Evolutionary conservation across 2,113 vertebrate genomes (phyloP), one percentile per base, ranked within the genome.

Genomic region (Oxyruncus cristatus): DNA sequence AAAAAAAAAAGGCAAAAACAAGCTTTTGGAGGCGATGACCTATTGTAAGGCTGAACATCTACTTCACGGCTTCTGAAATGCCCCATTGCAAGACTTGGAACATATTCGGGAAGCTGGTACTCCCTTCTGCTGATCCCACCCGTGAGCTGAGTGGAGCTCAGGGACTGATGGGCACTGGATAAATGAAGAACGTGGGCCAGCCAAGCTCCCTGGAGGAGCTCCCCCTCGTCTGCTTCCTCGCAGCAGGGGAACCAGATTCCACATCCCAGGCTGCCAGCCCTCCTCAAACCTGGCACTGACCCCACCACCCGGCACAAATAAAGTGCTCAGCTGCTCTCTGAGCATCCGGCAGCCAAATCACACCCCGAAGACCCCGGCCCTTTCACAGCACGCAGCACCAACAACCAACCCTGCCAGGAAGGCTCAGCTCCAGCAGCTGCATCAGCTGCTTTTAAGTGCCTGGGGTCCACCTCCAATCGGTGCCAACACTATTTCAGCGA

Each of bases 251-350:
- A 24, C 59, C 1, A 0, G 44, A 24, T 1, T 9, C 24, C 85
- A 42, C 7, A 2, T 10, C 46, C 63, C 10, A 6, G 32, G 27
- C 24, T 70, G 63, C 33, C 62, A 88, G 21, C 10, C 8, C 8
- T 12, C 23, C 62, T 3, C 30, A 16, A 21, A 39, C 8, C 68
- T 20, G 49, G 22, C 37, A 49, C 46, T 3, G 4, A 17, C 20
- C 55, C 47, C n/a, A 4, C 1, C 32, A 47, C 49, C 6, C 6
- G 4, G 28, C 0, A 3, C 58, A 55, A 41, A 47, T 27, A 0
- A 32, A 55, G 41, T 0, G 15, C 44, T 39, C 56, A 39, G 82
- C 66, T 32, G 46, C 85, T 55, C 26, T 28, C 58, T 1, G 26
- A 74, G 77, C 46, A 56, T 18, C 46, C 4, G 10, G 42, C 67